Base-by-base conservation (phyloP, 2,888 invertebrate genomes). In the Caenorhabditis wallacei region DNA sequence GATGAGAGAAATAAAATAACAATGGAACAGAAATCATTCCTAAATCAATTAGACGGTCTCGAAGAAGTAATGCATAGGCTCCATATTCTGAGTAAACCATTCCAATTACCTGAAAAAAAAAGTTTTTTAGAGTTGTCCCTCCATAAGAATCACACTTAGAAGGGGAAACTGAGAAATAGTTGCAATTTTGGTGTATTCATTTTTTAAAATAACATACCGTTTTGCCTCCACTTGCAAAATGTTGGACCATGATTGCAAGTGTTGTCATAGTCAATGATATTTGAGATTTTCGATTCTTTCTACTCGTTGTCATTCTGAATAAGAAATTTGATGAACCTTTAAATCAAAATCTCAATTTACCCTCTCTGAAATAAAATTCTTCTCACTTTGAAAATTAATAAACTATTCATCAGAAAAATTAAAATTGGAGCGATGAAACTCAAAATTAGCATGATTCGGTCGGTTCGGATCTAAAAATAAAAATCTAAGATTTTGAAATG, bases 1-100 rank as follows among this genome's bases (percentile, higher is more conserved):
- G 75, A 68, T 75, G 75, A 35, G 75, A 68, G 2, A 75, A n/a
- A 20, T 68, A 75, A 18, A 75, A 75, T 5, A 68, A 54, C 66
- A 46, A 66, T 5, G 75, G 75, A 40, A 75, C 68, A 4, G 51
- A 51, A 2, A 68, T 48, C 59, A 75, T 66, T 53, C 64, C 74
- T 3, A 59, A 24, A 35, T 68, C 66, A 20, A 75, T 24, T 0
- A 68, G 13, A 24, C 66, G 66, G n/a, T 66, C 16, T 37, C 75
- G 18, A 24, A 75, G 24, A 40, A 75, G 11, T 2, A 37, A 26
- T 11, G 66, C 66, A 35, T 68, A 66, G 1, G 68, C 37, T 8
- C 11, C 37, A 24, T 46, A 18, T 7, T 56, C 51, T 2, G 57
- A 26, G 1, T 7, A 10, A 24, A 68, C 16, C 11, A 68, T 30